phyloP scores from a whole-genome alignment of 2,113 vertebrate species.

The Cyprinodon tularosa region DNA sequence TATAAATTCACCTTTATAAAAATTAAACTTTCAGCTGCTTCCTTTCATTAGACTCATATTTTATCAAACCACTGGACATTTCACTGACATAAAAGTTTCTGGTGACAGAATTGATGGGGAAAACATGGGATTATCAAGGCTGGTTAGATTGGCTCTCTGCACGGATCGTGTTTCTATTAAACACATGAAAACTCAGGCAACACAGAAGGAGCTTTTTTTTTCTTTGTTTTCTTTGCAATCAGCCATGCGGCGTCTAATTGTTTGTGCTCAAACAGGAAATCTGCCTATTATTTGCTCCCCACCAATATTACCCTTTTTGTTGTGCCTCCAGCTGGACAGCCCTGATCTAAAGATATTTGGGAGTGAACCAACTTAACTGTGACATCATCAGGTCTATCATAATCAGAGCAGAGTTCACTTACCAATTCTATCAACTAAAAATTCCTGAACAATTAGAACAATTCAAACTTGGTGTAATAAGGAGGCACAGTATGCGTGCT shows the following conservation, averaged over 20 bases:
- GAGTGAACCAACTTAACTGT: background rate
- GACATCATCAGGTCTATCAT: slow-evolving; percentile 27
- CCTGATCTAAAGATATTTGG: slow-evolving; percentile 31
- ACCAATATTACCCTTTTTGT: slow-evolving; percentile 61
- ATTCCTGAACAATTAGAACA: slow-evolving; percentile 14
- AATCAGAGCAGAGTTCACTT: slow-evolving; percentile 3
- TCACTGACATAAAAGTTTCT: background rate
- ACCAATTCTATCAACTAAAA: slow-evolving; percentile 1
- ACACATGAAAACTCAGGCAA: no score
- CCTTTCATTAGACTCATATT: background rate
- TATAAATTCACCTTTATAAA: background rate
- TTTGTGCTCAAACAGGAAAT: slow-evolving; percentile 52
- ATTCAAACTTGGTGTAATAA: slow-evolving; percentile 3
- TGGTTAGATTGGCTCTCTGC: background rate
- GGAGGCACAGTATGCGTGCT: background rate
- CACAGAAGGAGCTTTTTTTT: no score
- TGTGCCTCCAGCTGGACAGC: slow-evolving; percentile 24
- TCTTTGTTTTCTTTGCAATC: slow-evolving; percentile 31
- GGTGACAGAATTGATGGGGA: background rate
- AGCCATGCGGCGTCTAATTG: slow-evolving; percentile 6
- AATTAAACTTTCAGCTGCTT: background rate
- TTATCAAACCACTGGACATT: background rate
- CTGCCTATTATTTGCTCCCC: slow-evolving; percentile 41
- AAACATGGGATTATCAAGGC: background rate
- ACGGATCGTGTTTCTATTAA: background rate